Conservation (phyloP, 2,113 vertebrate species). For the cat (Felis catus) region DNA sequence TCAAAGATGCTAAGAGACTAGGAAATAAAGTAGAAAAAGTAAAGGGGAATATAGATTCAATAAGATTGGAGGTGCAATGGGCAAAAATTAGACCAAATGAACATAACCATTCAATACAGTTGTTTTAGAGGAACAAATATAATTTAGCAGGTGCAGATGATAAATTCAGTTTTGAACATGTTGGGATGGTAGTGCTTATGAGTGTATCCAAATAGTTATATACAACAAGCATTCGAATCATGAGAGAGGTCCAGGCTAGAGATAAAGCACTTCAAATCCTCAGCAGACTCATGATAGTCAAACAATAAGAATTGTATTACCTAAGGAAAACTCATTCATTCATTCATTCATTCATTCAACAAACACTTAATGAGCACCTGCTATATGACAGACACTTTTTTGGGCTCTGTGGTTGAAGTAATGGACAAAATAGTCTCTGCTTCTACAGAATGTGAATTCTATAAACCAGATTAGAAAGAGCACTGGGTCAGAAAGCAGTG, state of each 20-base stretch:
- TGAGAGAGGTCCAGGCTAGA: not conserved
- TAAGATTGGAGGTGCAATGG: not conserved
- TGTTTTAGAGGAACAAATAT: not conserved
- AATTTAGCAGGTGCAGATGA: not conserved
- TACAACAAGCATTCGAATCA: not conserved
- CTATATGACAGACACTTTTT: not conserved
- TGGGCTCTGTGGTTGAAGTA: not conserved
- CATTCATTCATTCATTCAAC: not conserved
- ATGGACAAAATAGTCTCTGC: not conserved
- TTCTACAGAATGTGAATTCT: not conserved
- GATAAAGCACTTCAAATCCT: not conserved
- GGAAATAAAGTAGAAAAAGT: not conserved
- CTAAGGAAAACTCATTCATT: not conserved
- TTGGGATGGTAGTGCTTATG: not conserved
- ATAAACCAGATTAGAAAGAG: not conserved
- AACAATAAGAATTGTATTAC: not conserved
- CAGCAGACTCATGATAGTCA: not conserved
- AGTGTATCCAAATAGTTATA: not conserved
- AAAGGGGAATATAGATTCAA: not conserved
- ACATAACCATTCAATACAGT: not conserved
- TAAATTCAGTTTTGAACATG: not conserved
- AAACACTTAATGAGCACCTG: not conserved
- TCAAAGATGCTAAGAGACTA: not conserved
- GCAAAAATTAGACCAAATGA: not conserved
- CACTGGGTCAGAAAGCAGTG: not conserved